Evolutionary conservation across 2,888 invertebrate genomes (phyloP).

Genomic region (Harpalus rubripes): DNA sequence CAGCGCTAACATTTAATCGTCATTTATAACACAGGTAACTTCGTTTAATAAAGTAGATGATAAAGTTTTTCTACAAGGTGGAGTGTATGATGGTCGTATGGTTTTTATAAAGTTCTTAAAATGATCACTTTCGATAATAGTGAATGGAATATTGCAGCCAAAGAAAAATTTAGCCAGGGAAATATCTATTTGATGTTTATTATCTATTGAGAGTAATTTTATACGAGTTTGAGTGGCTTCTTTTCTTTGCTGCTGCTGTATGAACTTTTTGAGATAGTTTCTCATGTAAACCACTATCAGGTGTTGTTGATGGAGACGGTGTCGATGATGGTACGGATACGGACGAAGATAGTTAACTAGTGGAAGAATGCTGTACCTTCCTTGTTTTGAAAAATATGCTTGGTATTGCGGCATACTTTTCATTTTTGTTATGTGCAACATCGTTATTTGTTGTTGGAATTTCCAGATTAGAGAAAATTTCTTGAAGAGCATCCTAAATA

Average conservation of each 20-base stretch:
- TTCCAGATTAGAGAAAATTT: conserved; percentile 16
- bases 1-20: too few relatives aligned
- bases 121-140: conserved; percentile 49
- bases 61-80: conserved; percentile 34
- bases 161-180: conserved; percentile 57
- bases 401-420: conserved; percentile 4
- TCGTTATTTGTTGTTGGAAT: conserved; percentile 14
- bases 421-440: conserved; percentile 8
- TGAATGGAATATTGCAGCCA: conserved; percentile 60
- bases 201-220: conserved; percentile 16
- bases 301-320: conserved; percentile 23
- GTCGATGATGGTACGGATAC: conserved; percentile 18
- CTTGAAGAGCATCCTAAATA: conserved; percentile 15
- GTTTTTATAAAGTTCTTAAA: conserved; percentile 54
- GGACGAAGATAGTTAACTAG: not conserved
- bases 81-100: conserved; percentile 46
- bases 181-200: conserved; percentile 31
- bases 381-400: conserved; percentile 24
- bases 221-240: conserved; percentile 27
- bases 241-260: not conserved
- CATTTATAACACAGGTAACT: too few relatives aligned
- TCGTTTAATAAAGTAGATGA: conserved; percentile 22
- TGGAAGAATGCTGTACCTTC: conserved; percentile 14
- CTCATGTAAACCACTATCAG: conserved; percentile 27
- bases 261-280: conserved; percentile 16